phyloP scores from a whole-genome alignment of 2,113 vertebrate genomes.

The Turdus rufiventris region DNA sequence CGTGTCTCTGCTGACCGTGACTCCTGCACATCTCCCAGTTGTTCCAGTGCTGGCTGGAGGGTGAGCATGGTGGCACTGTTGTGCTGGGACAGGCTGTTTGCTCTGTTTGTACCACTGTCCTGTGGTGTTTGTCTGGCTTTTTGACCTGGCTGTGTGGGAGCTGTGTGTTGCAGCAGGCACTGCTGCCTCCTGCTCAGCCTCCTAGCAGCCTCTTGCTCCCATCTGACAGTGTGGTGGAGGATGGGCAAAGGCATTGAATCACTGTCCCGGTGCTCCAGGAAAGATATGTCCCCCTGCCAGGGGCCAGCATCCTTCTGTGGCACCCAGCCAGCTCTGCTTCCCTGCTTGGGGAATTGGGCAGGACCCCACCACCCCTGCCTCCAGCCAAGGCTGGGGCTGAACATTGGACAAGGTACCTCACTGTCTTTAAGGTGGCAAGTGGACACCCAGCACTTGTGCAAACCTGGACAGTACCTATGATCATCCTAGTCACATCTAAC shows the following conservation, averaged over 20 bases:
- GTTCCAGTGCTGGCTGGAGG: not conserved
- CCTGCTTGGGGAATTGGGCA: not conserved
- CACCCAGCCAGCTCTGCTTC: not conserved
- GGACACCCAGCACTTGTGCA: not conserved
- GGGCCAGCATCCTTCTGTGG: not conserved
- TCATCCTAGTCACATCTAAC: not conserved
- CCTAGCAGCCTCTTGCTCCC: fast-evolving
- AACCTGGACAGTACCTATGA: not conserved
- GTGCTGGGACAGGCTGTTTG: fast-evolving
- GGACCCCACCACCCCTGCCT: fast-evolving
- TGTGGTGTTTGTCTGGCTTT: not conserved
- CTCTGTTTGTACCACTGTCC: not conserved
- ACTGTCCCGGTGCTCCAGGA: fast-evolving
- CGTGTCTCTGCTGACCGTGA: fast-evolving
- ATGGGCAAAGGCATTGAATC: fast-evolving
- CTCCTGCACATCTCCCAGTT: not conserved
- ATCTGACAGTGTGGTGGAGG: not conserved
- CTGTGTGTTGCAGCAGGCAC: fast-evolving
- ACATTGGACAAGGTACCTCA: fast-evolving
- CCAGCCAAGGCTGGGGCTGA: no score
- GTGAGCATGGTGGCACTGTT: fast-evolving
- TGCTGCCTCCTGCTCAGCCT: not conserved
- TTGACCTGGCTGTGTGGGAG: not conserved
- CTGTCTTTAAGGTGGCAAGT: not conserved
- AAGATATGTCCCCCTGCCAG: not conserved